Base-by-base conservation (phyloP, 2,888 invertebrate species). In the Linnaemya vulpina region DNA sequence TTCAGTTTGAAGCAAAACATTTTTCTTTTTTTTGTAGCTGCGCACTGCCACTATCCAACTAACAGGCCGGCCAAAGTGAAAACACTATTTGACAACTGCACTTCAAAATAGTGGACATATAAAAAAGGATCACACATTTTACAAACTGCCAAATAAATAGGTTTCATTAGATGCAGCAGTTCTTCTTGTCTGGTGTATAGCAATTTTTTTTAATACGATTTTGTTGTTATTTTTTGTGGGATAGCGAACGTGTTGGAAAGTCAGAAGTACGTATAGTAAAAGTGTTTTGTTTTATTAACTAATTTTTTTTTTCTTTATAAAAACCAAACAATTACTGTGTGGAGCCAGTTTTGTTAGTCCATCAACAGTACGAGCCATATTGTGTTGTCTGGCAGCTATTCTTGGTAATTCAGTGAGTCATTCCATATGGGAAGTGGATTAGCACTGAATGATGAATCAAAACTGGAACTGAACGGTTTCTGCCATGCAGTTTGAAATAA, bases 21-120 rank as follows among this genome's bases (percentile, higher is more conserved):
- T 76, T 40, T 55, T 75, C 63, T 60, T 68, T 62, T 65, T 70
- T 79, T 17, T 49, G 20, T 13, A 79, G 13, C 11, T 55, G 35
- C 46, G 20, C 60, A 40, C 49, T 38, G 25, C 49, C 35, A 70
- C 38, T 53, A 43, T 10, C 20, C 53, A 75, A 43, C 53, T 13
- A 30, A n/a, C 40, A 22, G 62, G 67, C 58, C 25, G 35, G 25
- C 68, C 58, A 65, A 70, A 70, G 40, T 63, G 75, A 75, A 51
- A 80, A 80, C 79, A 71, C 51, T 53, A 76, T 71, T 71, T 84
- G 84, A 84, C 79, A 80, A 71, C 75, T 60, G 17, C 62, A 84
- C 79, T 79, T 79, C 70, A 75, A 79, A 79, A 75, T 75, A 46
- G 60, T 79, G 43, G 49, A 55, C 55, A 62, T 51, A 73, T 58